Conservation (phyloP, 2,797 vertebrate genomes). For the Chrysocyon brachyurus region DNA sequence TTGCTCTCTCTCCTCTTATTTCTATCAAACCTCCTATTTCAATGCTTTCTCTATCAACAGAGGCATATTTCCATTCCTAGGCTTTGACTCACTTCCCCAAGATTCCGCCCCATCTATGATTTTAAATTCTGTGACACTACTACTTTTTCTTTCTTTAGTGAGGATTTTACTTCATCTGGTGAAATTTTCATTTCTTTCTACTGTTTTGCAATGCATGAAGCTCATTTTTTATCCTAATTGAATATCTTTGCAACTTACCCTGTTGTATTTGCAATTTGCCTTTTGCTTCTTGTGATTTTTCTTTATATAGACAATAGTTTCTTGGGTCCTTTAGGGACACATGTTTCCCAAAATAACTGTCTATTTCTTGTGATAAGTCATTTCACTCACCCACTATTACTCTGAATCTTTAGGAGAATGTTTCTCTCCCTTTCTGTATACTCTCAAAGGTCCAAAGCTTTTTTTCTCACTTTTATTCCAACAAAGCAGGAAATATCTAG, state of each 20-base stretch:
- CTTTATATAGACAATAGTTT: not conserved
- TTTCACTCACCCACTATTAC: not conserved
- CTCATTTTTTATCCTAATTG: not conserved
- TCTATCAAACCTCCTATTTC: not conserved
- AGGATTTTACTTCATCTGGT: not conserved
- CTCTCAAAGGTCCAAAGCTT: not conserved
- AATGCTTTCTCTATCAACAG: not conserved
- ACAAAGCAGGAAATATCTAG: not conserved
- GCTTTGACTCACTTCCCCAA: not conserved
- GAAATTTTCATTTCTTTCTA: slow-evolving; percentile 30
- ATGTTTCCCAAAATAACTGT: slow-evolving; percentile 18
- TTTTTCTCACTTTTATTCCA: not conserved
- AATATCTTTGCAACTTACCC: not conserved
- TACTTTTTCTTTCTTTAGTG: slow-evolving; percentile 28
- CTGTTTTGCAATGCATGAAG: not conserved
- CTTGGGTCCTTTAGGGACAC: not conserved
- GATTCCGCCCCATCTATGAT: not conserved
- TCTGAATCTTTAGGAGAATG: not conserved
- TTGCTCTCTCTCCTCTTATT: not conserved
- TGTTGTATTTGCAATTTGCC: not conserved
- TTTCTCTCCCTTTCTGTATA: not conserved
- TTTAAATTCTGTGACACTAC: not conserved
- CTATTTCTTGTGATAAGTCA: slow-evolving; percentile 39
- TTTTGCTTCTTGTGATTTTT: slow-evolving; percentile 32
- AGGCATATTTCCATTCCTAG: not conserved